Conservation (phyloP, 1,140 invertebrate genomes). For the Agrypnia vestita region DNA sequence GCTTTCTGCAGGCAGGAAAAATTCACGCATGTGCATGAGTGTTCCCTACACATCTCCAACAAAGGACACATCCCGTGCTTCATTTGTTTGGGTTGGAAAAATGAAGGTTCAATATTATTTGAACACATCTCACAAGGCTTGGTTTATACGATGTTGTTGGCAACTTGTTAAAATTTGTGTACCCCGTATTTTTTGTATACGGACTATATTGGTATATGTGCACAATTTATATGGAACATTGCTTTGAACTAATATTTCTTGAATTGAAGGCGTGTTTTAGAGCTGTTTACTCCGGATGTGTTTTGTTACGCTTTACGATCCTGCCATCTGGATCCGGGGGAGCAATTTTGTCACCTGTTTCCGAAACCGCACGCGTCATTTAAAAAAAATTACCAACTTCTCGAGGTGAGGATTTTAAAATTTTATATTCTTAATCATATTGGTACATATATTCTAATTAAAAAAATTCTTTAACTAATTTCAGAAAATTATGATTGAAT, state of each 20-base stretch:
- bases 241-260: background rate
- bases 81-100: too few relatives aligned
- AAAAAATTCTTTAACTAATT: conserved; percentile 24
- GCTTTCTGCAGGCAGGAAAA: too few relatives aligned
- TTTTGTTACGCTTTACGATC: conserved; percentile 54
- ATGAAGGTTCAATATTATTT: too few relatives aligned
- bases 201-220: too few relatives aligned
- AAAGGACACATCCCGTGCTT: too few relatives aligned
- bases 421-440: background rate
- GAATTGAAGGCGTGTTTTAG: conserved; percentile 43
- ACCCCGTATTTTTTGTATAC: too few relatives aligned
- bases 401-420: conserved; percentile 29
- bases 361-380: conserved; percentile 50
- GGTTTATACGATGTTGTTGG: too few relatives aligned
- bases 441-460: conserved; percentile 13
- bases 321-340: conserved; percentile 50
- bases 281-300: conserved; percentile 56
- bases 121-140: too few relatives aligned
- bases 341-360: conserved; percentile 56
- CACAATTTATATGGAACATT: background rate
- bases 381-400: conserved; percentile 16
- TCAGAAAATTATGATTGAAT: conserved; percentile 50
- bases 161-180: too few relatives aligned
- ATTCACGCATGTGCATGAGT: too few relatives aligned
- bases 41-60: too few relatives aligned